Evolutionary conservation across 1,140 invertebrate species (phyloP), one percentile per base, ranked within the genome.

Genomic region (Cydia fagiglandana): DNA sequence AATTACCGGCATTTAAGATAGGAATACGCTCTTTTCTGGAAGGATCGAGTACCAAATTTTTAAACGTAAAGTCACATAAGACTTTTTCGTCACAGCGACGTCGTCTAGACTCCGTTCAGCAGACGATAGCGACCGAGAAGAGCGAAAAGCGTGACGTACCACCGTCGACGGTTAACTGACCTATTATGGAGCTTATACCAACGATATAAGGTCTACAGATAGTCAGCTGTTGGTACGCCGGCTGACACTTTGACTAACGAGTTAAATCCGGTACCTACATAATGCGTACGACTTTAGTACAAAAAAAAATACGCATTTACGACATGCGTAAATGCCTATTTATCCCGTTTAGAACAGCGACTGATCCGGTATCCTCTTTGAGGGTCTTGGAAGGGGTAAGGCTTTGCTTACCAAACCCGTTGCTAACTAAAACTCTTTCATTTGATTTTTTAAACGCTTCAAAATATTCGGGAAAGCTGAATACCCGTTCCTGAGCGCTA

Each of bases 51-150:
- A 50, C 12, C 13, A 15, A 50, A 2, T 9, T 50, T 15, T 17
- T 2, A 53, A 15, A 53, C 13, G 50, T n/a, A 53, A 17, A 53
- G 15, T 53, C 50, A 17, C n/a, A 6, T 17, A 53, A 6, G n/a
- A n/a, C 50, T 17, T 53, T 53, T 53, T 17, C 56, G 20, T 61
- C 56, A 24, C 20, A 12, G 15, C 9, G n/a, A 3, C 6, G 56
- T 24, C 56, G 56, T 61, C 56, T 61, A 61, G 56, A 24, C 56
- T 61, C 9, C 56, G 20, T n/a, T 24, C 56, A 61, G 56, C 56
- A 73, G 50, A 64, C 75, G 77, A 73, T 80, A 75, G 76, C 79
- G 74, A 70, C 78, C 75, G 66, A 83, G 70, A 83, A 79, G 77
- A 64, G 70, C 70, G 70, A 77, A 53, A 73, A 78, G 80, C 78